Conservation (phyloP, 2,888 invertebrate genomes). For the Nycteola revayana region DNA sequence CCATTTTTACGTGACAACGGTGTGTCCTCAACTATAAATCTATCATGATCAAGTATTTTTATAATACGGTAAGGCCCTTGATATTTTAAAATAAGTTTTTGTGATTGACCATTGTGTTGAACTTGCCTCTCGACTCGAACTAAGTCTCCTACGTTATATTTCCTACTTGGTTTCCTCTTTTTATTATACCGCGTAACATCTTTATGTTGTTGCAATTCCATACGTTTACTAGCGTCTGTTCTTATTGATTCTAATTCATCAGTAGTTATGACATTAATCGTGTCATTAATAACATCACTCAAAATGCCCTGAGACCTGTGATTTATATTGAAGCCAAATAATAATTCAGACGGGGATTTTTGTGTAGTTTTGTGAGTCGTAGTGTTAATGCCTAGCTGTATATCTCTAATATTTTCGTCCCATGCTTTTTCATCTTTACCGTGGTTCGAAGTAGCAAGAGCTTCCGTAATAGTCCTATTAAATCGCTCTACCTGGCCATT, state of each 20-base stretch:
- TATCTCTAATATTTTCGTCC: not conserved
- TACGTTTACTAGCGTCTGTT: not conserved
- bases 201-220: constrained; percentile 1
- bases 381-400: constrained; percentile 3
- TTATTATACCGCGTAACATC: not conserved
- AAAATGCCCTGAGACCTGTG: not conserved
- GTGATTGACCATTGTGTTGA: constrained; percentile 2
- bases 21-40: too few relatives aligned
- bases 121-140: constrained; percentile 3
- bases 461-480: constrained; percentile 2
- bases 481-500: not conserved
- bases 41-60: too few relatives aligned
- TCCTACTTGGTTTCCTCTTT: not conserved
- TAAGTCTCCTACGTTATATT: not conserved
- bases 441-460: not conserved
- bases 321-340: not conserved
- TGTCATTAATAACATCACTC: not conserved
- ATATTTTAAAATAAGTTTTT: constrained; percentile 2
- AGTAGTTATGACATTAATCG: not conserved
- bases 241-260: not conserved
- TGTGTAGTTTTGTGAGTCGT: constrained; percentile 1
- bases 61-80: too few relatives aligned
- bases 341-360: not conserved
- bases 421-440: not conserved
- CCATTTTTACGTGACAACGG: too few relatives aligned